Percentiles rank a stretch among this genome's conserved stretches.
phyloP scores from a whole-genome alignment of 1,140 invertebrate genomes.

The Monomorium pharaonis region DNA sequence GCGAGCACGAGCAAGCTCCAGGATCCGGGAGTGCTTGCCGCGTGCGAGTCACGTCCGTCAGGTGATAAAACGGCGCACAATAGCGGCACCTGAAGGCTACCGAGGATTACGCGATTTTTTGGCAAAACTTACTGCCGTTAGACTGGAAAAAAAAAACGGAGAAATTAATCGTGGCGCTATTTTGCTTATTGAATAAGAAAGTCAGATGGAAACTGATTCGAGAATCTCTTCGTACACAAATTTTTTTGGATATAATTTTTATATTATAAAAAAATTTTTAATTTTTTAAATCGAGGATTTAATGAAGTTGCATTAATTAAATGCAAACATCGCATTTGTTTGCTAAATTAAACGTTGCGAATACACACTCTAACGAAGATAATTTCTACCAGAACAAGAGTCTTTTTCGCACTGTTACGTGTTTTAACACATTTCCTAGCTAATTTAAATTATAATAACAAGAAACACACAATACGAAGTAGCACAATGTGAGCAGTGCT shows the following conservation, averaged over 20 bases:
- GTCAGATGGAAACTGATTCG: neutral
- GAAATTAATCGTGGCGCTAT: neutral
- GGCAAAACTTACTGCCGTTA: neutral
- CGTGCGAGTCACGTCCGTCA: slow-evolving; percentile 61
- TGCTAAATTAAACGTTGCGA: slow-evolving; percentile 1
- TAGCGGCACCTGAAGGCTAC: slow-evolving; percentile 57
- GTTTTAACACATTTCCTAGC: neutral
- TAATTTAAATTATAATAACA: slow-evolving; percentile 4
- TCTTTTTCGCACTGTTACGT: neutral
- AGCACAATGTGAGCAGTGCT: neutral
- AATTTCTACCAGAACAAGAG: neutral
- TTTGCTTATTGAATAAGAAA: neutral
- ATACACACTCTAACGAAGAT: slow-evolving; percentile 15
- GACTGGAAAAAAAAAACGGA: neutral
- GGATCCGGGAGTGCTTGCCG: slow-evolving; percentile 17
- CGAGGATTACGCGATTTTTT: slow-evolving; percentile 23
- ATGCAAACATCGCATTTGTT: neutral
- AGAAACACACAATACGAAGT: slow-evolving; percentile 24
- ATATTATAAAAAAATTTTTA: neutral
- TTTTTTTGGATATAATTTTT: neutral
- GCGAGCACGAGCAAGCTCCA: slow-evolving; percentile 21
- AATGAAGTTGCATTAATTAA: neutral
- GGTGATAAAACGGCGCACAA: slow-evolving; percentile 68
- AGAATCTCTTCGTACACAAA: neutral
- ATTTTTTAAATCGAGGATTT: neutral